Base-by-base conservation (phyloP, 1,140 invertebrate species). In the Anadara kagoshimensis region DNA sequence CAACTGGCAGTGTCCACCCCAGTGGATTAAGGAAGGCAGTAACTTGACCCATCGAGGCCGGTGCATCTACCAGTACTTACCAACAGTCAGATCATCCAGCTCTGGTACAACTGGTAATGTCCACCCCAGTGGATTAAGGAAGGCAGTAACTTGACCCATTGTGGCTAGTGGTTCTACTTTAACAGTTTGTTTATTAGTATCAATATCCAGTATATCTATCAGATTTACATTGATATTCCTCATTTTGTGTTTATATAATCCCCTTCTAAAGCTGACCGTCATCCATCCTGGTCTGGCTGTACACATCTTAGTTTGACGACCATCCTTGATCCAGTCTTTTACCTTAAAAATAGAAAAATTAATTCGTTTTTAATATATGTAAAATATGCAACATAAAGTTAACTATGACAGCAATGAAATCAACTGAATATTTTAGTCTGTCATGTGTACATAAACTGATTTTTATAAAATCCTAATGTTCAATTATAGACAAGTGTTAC, bases 201-300 rank as follows among this genome's bases (percentile, higher is more conserved):
- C 91, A 12, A 91, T 87, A 61, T 94, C 91, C 14, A 96, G 83
- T 43, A 96, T 92, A 81, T 96, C 94, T 1, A 94, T 92, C 41
- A 96, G 87, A 83, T 95, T 93, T 0, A 96, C 90, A 36, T 93
- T 86, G 49, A 96, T 92, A 66, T 94, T 93, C 61, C 91, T 91
- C 83, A 93, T 91, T 2, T 89, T 92, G 12, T 92, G 91, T 89
- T 96, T 96, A 89, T 96, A 96, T 8, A 91, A 83, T 1, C 92
- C 92, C 53, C 91, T 89, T 45, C 94, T 89, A 79, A 96, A 94
- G 26, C 93, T 93, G 89, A 96, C 94, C 16, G 93, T 94, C 86
- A 94, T 93, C 94, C 94, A 96, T 1, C 94, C 93, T 1, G 95
- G 94, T 24, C 95, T 87, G 0, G 93, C 93, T 1, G 94, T 96